Conservation (phyloP, 2,888 invertebrate species). For the Euproctis similis region DNA sequence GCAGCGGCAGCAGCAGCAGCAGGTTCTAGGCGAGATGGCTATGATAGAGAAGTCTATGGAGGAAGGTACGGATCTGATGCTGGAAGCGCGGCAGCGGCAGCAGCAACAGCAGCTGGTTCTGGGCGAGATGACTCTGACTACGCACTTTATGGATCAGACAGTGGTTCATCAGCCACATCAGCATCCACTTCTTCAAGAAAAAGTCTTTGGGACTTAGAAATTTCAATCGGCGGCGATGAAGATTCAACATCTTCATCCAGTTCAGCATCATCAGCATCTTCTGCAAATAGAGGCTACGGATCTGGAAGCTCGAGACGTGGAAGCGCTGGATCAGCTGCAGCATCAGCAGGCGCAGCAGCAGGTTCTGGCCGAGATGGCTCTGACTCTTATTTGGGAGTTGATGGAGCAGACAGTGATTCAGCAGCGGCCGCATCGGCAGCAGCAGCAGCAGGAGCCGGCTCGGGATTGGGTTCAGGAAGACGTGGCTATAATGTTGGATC, state of each 20-base stretch:
- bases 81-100: constrained; percentile 1
- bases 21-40: background rate
- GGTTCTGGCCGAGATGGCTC: background rate
- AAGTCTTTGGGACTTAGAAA: too few species aligned
- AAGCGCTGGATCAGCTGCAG: background rate
- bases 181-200: too few species aligned
- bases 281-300: background rate
- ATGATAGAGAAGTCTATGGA: background rate
- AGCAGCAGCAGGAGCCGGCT: background rate
- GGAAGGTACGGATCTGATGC: constrained; percentile 1
- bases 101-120: background rate
- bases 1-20: constrained; percentile 1
- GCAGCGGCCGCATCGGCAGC: background rate
- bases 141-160: background rate
- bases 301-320: constrained; percentile 1
- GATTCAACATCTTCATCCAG: background rate
- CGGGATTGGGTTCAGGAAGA: background rate
- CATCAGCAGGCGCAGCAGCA: background rate
- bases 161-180: background rate
- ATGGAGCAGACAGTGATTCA: background rate
- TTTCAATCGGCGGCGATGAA: background rate
- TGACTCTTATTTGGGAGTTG: background rate
- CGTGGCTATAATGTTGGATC: background rate
- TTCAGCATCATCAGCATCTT: background rate
- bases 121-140: background rate